These are phyloP conservation scores for Drosophila bocqueti DNA, from an alignment of 1,140 invertebrate genomes.

Conservation along the genomic window DNA sequence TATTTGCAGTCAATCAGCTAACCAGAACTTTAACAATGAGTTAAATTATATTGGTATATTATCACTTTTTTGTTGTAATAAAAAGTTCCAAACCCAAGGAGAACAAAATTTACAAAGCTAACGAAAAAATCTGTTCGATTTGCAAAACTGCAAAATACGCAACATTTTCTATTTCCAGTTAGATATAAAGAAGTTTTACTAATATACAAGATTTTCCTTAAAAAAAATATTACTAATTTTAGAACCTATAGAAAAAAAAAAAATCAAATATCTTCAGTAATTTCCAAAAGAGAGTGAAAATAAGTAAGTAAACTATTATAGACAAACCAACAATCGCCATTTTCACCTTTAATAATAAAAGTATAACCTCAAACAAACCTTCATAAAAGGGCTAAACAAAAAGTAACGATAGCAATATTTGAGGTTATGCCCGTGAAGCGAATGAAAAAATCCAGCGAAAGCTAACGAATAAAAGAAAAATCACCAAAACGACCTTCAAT, in stretches of 20 bases:
- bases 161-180: too few species aligned
- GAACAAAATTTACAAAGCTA: neutral
- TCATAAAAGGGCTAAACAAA: neutral
- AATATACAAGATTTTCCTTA: too few species aligned
- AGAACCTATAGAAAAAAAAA: too few species aligned
- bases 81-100: too few species aligned
- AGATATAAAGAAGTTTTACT: neutral
- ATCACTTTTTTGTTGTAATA: neutral
- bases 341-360: too few species aligned
- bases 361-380: slow-evolving; percentile 13
- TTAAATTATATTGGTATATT: neutral
- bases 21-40: neutral
- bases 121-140: neutral
- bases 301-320: too few species aligned
- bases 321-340: too few species aligned
- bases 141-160: too few species aligned
- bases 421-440: neutral
- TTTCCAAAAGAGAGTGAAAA: too few species aligned
- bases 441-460: slow-evolving; percentile 15
- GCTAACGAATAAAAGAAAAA: slow-evolving; percentile 8
- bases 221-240: too few species aligned
- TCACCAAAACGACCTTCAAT: slow-evolving; percentile 68
- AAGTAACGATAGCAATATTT: neutral
- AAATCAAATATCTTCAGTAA: too few species aligned
- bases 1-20: neutral